Evolutionary conservation across 2,888 invertebrate genomes (phyloP).

Genomic region (Pomacea canaliculata): DNA sequence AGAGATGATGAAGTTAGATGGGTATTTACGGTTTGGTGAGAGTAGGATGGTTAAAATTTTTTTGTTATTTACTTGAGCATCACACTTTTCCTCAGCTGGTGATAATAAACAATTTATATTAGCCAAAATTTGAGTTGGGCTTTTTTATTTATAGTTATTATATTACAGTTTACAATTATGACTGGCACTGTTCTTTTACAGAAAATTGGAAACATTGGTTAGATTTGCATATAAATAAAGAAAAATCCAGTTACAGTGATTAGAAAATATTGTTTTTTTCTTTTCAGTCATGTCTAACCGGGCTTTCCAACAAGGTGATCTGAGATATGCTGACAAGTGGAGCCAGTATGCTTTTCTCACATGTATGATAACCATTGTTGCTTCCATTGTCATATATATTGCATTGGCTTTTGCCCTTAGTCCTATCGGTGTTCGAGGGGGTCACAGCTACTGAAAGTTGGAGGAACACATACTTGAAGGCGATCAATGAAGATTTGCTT

Average conservation of each 20-base stretch:
- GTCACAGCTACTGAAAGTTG: constrained; percentile 29
- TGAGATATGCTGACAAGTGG: constrained; percentile 57
- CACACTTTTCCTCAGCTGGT: too few relatives aligned
- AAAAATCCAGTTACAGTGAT: too few relatives aligned
- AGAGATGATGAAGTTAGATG: neutral
- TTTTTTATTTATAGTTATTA: too few relatives aligned
- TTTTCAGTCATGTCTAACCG: constrained; percentile 57
- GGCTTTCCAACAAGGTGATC: constrained; percentile 51
- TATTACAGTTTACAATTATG: too few relatives aligned
- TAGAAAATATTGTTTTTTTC: neutral
- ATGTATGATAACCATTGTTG: constrained; percentile 52
- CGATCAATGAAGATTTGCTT: too few relatives aligned
- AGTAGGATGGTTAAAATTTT: neutral
- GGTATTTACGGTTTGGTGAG: neutral
- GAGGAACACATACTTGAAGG: too few relatives aligned
- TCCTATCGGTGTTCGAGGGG: constrained; percentile 28
- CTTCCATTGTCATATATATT: constrained; percentile 47
- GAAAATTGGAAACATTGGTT: neutral
- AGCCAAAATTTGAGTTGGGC: too few relatives aligned
- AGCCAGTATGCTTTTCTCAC: constrained; percentile 55
- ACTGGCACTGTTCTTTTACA: neutral
- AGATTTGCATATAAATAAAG: neutral
- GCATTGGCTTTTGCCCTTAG: constrained; percentile 55
- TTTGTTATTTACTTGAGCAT: neutral
- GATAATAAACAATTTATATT: too few relatives aligned